Conservation (phyloP, 2,888 invertebrate genomes). For the Dusona sp. region DNA sequence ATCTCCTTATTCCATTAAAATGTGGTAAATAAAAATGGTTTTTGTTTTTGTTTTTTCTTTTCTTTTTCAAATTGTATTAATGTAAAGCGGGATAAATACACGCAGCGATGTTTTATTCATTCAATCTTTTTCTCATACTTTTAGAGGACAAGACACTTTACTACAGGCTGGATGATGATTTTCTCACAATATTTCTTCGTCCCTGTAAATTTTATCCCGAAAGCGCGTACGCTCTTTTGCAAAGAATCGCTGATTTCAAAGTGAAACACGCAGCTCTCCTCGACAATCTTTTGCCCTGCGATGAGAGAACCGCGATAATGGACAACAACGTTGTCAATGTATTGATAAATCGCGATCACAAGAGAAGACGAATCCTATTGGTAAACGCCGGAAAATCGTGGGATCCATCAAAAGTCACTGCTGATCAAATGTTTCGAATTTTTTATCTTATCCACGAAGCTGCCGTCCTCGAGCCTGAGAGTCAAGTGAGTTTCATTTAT, state of each 20-base stretch:
- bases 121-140: slow-evolving; percentile 39
- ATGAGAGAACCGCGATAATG: slow-evolving; percentile 89
- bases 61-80: not conserved
- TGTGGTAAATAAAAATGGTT: not conserved
- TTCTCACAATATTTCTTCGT: slow-evolving; percentile 91
- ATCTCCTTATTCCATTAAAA: not conserved
- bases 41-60: not conserved
- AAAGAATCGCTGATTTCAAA: slow-evolving; percentile 91
- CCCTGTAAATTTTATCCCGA: slow-evolving; percentile 94
- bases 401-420: slow-evolving; percentile 90
- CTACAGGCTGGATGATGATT: slow-evolving; percentile 91
- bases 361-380: slow-evolving; percentile 90
- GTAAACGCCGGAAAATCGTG: slow-evolving; percentile 91
- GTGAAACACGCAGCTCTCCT: slow-evolving; percentile 89
- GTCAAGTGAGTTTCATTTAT: slow-evolving; percentile 85
- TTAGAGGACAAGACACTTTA: slow-evolving; percentile 88
- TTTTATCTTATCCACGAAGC: slow-evolving; percentile 93
- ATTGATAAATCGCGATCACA: slow-evolving; percentile 90
- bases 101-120: not conserved
- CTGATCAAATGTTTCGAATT: slow-evolving; percentile 92
- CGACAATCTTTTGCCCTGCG: slow-evolving; percentile 88
- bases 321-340: slow-evolving; percentile 92
- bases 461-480: slow-evolving; percentile 91
- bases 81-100: too few species aligned
- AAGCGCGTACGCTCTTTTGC: slow-evolving; percentile 93